A percentile compares a stretch with the other conserved stretches of the same genome.
phyloP scores from a whole-genome alignment of 2,797 vertebrate genomes.

The Alca torda region DNA sequence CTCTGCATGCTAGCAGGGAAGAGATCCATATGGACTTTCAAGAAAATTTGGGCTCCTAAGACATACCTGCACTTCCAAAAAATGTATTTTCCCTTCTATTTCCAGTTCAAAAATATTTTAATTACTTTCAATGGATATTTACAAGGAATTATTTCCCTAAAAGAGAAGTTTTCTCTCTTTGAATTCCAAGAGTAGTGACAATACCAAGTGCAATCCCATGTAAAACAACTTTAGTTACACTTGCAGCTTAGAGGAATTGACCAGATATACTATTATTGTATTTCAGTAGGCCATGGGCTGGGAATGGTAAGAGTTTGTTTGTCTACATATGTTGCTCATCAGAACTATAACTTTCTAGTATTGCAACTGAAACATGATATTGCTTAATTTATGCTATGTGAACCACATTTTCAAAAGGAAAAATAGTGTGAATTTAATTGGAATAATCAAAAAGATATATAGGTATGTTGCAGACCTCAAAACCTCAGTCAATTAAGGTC shows the following conservation, averaged over 20 bases:
- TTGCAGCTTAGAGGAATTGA: not conserved
- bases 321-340: not conserved
- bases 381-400: not conserved
- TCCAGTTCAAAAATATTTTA: not conserved
- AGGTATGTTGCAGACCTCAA: not conserved
- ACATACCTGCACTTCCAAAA: not conserved
- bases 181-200: not conserved
- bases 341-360: not conserved
- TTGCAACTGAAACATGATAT: not conserved
- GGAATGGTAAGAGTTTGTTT: not conserved
- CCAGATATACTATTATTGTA: not conserved
- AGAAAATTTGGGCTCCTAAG: not conserved
- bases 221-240: not conserved
- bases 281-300: not conserved
- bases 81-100: not conserved
- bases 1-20: not conserved
- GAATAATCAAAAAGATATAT: not conserved
- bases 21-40: not conserved
- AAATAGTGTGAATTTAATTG: not conserved
- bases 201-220: rapidly evolving
- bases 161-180: not conserved
- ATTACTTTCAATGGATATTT: not conserved
- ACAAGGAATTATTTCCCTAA: not conserved
- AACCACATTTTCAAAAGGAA: not conserved
- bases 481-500: not conserved